A percentile compares a stretch with the other conserved stretches of the same genome.
Conservation (phyloP, 2,113 vertebrate species). For the Daphoenositta chrysoptera region DNA sequence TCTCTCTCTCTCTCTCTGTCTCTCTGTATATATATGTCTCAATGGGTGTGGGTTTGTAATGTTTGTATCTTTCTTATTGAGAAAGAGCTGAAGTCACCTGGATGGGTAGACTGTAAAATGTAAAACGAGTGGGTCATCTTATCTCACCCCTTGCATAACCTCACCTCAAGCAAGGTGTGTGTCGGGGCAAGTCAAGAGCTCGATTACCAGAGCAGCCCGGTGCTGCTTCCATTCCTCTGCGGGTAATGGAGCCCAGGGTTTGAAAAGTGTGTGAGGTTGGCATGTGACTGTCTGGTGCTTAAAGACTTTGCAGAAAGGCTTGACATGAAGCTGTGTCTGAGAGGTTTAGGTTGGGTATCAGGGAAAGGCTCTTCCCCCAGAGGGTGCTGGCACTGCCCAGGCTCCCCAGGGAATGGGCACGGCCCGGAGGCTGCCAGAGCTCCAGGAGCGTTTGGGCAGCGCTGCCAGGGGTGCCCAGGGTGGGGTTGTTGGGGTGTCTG, state of each 20-base stretch:
- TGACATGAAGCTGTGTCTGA: background rate
- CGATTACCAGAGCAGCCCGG: background rate
- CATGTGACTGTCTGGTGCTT: background rate
- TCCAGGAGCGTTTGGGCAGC: fast-evolving
- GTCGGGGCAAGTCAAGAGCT: background rate
- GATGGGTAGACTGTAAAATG: background rate
- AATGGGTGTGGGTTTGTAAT: background rate
- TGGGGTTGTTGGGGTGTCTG: background rate
- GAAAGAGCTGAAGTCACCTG: background rate
- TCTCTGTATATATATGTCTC: fast-evolving
- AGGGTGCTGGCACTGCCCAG: background rate
- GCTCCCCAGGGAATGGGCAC: background rate
- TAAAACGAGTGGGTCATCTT: background rate
- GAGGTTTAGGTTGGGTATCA: background rate
- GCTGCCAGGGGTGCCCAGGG: fast-evolving
- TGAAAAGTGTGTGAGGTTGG: background rate
- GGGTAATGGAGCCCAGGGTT: background rate
- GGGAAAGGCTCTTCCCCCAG: background rate
- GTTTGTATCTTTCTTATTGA: background rate
- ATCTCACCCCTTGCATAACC: background rate
- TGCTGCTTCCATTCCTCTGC: fast-evolving
- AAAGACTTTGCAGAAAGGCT: background rate
- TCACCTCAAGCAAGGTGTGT: background rate
- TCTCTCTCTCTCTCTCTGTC: background rate
- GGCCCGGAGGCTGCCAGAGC: background rate